These are phyloP conservation scores for Ips nitidus DNA, from an alignment of 1,140 invertebrate genomes.

Conservation along the genomic window DNA sequence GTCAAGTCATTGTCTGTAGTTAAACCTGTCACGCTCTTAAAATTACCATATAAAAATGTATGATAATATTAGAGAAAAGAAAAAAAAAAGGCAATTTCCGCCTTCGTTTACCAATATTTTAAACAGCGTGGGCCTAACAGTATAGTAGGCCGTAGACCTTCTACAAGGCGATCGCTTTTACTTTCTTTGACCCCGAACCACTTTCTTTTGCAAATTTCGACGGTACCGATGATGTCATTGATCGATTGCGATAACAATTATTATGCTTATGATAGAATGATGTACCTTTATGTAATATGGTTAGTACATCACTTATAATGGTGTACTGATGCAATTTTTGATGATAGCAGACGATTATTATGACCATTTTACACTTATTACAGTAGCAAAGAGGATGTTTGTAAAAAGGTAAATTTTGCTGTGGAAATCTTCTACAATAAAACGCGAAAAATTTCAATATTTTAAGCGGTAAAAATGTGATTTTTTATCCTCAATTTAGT, in stretches of 20 bases:
- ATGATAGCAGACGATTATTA: too few relatives aligned
- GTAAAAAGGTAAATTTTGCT: not conserved
- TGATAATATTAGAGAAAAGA: not conserved
- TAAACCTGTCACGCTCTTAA: not conserved
- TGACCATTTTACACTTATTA: not conserved
- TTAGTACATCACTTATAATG: too few relatives aligned
- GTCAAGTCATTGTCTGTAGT: not conserved
- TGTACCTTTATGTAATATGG: too few relatives aligned
- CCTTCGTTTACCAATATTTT: slow-evolving; percentile 3
- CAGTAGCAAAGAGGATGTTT: not conserved
- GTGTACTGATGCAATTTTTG: too few relatives aligned
- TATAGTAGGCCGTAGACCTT: slow-evolving; percentile 8
- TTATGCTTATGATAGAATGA: too few relatives aligned
- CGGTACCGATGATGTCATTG: slow-evolving; percentile 13
- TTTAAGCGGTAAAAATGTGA: too few relatives aligned
- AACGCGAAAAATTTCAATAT: too few relatives aligned
- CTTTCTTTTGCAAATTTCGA: slow-evolving; percentile 14
- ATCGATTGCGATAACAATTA: not conserved
- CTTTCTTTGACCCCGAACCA: slow-evolving; percentile 21
- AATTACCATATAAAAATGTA: too few relatives aligned
- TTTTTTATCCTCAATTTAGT: too few relatives aligned
- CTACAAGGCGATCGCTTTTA: slow-evolving; percentile 7
- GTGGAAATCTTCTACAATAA: not conserved
- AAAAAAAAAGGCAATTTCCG: slow-evolving; percentile 3
- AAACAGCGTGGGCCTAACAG: slow-evolving; percentile 5